Evolutionary conservation across 2,113 vertebrate genomes (phyloP), one percentile per base, ranked within the genome.

Genomic region (Cryptotis parvus): DNA sequence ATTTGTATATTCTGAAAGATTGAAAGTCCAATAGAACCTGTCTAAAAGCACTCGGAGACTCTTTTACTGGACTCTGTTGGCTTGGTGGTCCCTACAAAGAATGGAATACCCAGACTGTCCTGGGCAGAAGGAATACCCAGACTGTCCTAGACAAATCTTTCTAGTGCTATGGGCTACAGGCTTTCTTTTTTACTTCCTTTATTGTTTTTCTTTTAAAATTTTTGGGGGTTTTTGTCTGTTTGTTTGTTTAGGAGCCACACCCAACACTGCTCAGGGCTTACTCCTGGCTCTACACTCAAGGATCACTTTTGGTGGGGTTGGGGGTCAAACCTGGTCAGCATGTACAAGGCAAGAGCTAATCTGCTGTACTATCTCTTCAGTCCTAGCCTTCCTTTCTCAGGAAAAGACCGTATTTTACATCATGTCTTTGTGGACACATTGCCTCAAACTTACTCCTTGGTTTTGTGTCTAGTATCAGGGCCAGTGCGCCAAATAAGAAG

Each of bases 11-110:
- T 33, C 49, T 65, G 52, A 92, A 94, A 39, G 76, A 91, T 96
- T 91, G 86, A 94, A 92, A 90, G 82, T 78, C 84, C 90, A 89
- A 39, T 10, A 68, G 74, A 63, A 52, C 58, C 72, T 61, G 10
- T 16, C 43, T 35, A 35, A 65, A 90, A 89, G 84, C 31, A 76
- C 78, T 70, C 63, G 39, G 87, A 79, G 85, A 75, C 68, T 63
- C 6, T 24, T 91, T 92, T 80, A 58, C 79, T 87, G 70, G 87
- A 63, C 33, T 73, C 26, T 79, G 61, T 92, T 89, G 87, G 37
- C n/a, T 66, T 22, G 18, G 20, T 79, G 84, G 14, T 63, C 55
- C 82, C 63, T 29, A 58, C 58, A 74, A 43, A 80, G 92, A 95
- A 79, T 61, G 45, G 10, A 37, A 90, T 82, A 92, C 79, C 74